Percentiles rank a stretch among this genome's conserved stretches.
Evolutionary conservation across 2,888 invertebrate genomes (phyloP).

Genomic region (Epinotia ramella): DNA sequence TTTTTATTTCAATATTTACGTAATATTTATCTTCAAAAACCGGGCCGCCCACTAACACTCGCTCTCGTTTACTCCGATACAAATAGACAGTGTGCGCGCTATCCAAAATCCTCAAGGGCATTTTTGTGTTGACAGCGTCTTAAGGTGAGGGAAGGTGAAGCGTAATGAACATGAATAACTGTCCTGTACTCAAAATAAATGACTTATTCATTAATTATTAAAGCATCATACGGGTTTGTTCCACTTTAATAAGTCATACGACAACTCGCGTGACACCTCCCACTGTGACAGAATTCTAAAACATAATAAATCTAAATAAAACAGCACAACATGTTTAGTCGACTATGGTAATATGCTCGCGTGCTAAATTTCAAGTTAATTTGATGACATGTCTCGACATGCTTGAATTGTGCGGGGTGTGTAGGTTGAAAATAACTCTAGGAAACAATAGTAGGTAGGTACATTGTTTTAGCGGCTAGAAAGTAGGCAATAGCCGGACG

Average conservation of each 20-base stretch:
- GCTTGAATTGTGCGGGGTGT: too few relatives aligned
- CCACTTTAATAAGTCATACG: conserved; percentile 15
- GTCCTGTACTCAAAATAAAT: background rate
- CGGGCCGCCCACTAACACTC: too few relatives aligned
- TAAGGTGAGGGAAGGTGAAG: background rate
- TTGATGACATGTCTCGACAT: conserved; percentile 5
- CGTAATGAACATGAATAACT: background rate
- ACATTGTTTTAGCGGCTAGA: too few relatives aligned
- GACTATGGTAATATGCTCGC: conserved; percentile 14
- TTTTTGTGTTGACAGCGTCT: too few relatives aligned
- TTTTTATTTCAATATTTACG: too few relatives aligned
- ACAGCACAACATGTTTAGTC: conserved; percentile 7
- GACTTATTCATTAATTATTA: conserved; percentile 6
- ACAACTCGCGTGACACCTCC: conserved; percentile 24
- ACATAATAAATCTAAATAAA: conserved; percentile 21
- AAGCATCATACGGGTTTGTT: conserved; percentile 10
- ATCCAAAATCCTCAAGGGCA: too few relatives aligned
- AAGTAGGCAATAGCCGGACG: too few relatives aligned
- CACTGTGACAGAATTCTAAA: conserved; percentile 10
- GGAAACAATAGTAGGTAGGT: too few relatives aligned
- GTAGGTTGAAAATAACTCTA: too few relatives aligned
- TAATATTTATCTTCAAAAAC: too few relatives aligned
- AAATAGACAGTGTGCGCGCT: too few relatives aligned
- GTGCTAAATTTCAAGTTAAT: conserved; percentile 19
- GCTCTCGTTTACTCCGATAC: too few relatives aligned